Conservation (phyloP, 1,140 invertebrate genomes). For the Papilio polytes region DNA sequence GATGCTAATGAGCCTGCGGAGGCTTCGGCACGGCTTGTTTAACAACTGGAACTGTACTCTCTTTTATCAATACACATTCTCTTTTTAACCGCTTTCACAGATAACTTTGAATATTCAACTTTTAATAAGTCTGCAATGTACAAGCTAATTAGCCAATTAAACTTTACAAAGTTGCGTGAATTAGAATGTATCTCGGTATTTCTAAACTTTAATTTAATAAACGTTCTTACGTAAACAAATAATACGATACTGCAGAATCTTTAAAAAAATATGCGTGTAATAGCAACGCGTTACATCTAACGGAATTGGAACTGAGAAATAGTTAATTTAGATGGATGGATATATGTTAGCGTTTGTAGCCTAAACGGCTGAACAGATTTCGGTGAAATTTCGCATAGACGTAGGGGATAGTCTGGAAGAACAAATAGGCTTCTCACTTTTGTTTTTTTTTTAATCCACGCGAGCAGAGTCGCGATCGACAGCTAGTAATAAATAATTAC, state of each 20-base stretch:
- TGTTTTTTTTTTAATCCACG: no score
- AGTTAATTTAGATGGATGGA: neutral
- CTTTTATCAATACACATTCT: conserved; percentile 71
- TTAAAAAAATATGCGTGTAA: neutral
- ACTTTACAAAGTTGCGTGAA: neutral
- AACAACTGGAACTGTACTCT: conserved; percentile 62
- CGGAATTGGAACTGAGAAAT: neutral
- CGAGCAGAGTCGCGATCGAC: no score
- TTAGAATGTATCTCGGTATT: neutral
- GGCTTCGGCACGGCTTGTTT: conserved; percentile 68
- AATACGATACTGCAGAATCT: neutral
- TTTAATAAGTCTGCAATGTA: conserved; percentile 25
- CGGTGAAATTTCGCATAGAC: no score
- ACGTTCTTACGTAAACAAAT: neutral
- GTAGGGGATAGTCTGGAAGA: no score
- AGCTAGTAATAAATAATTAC: no score
- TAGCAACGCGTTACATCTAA: no score
- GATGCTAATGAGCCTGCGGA: conserved; percentile 68
- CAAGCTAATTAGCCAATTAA: conserved; percentile 11
- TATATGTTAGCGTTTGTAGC: no score
- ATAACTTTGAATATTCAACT: conserved; percentile 40
- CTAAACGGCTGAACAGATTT: no score
- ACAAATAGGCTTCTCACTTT: neutral
- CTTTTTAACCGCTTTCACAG: conserved; percentile 55
- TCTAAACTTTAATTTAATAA: conserved; percentile 1